Percentiles rank a stretch among this genome's conserved stretches.
phyloP scores from a whole-genome alignment of 2,113 vertebrate species.

The Pluvialis apricaria region DNA sequence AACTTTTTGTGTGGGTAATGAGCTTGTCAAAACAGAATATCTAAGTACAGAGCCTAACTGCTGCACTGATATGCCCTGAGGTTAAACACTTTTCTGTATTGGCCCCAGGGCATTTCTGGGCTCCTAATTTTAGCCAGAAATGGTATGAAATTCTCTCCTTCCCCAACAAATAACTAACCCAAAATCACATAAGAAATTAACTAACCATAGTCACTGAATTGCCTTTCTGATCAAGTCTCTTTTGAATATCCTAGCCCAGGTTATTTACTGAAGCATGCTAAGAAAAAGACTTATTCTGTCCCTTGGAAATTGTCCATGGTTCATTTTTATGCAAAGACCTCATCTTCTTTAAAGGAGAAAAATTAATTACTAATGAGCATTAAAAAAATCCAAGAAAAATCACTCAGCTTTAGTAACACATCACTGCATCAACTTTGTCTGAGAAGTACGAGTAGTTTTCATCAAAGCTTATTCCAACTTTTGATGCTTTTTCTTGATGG shows the following conservation, averaged over 20 bases:
- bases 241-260: neutral
- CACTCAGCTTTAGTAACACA: constrained; percentile 62
- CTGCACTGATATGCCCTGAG: neutral
- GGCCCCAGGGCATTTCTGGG: neutral
- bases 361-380: constrained; percentile 66
- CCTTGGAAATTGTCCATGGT: neutral
- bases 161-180: neutral
- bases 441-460: constrained; percentile 47
- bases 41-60: neutral
- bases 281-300: neutral
- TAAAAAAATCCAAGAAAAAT: constrained; percentile 57
- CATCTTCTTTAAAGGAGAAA: constrained; percentile 34
- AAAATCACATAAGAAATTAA: neutral
- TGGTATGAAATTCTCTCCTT: neutral
- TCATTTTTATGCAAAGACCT: constrained; percentile 58
- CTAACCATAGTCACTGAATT: neutral
- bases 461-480: constrained; percentile 27
- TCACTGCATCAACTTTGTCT: constrained; percentile 61
- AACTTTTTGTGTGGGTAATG: neutral
- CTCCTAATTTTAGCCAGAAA: neutral
- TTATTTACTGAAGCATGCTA: constrained; percentile 39
- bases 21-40: neutral
- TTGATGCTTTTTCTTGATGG: neutral
- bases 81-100: neutral
- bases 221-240: neutral